Percentiles rank a stretch among this genome's conserved stretches.
These are phyloP conservation scores for Stichopus horrens DNA, from an alignment of 53 echinoderm and acorn worm genomes.

Conservation along the genomic window DNA sequence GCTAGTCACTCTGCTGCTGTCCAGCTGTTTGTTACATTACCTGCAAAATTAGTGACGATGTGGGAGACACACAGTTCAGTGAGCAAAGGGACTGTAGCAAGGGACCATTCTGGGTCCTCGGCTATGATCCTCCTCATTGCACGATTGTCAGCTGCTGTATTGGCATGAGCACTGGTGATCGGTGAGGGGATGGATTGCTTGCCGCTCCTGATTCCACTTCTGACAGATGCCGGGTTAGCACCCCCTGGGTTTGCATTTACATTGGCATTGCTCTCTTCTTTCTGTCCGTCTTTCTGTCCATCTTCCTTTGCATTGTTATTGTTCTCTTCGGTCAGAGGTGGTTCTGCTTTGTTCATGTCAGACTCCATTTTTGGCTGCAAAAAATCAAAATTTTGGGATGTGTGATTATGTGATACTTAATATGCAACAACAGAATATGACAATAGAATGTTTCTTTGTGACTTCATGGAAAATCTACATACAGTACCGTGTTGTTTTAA, in stretches of 20 bases:
- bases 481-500: no score
- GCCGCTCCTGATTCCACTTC: constrained; percentile 58
- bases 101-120: constrained; percentile 97
- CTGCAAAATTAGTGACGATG: constrained; percentile 90
- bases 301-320: not conserved
- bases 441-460: no score
- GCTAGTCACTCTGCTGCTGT: no score
- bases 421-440: no score
- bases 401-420: no score
- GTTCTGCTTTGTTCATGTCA: not conserved
- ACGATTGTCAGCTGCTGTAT: constrained; percentile 86
- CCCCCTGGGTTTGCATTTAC: constrained; percentile 62
- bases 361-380: not conserved
- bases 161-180: constrained; percentile 86
- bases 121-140: constrained; percentile 95
- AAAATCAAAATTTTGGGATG: no score
- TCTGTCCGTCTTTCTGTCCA: not conserved
- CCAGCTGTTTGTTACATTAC: constrained; percentile 34
- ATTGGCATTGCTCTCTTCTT: constrained; percentile 66
- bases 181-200: constrained; percentile 85
- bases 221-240: constrained; percentile 40
- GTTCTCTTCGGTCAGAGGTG: not conserved
- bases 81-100: constrained; percentile 96
- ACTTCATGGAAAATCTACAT: no score
- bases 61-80: constrained; percentile 92